Conservation (phyloP, 2,113 vertebrate genomes). For the Rhizomys pruinosus region DNA sequence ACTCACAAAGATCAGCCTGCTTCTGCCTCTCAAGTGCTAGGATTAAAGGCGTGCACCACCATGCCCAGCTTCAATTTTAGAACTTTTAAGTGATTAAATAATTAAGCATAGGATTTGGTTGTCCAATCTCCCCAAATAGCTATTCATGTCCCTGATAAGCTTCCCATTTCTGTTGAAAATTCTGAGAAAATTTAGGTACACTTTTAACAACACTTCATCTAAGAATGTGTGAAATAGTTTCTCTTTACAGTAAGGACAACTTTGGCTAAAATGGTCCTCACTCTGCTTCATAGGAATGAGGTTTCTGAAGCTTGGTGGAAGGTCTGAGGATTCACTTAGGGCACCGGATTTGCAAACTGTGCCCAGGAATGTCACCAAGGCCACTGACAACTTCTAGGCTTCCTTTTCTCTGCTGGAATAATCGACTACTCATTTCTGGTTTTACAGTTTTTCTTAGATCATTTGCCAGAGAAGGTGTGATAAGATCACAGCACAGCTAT, state of each 20-base stretch:
- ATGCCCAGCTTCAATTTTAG: neutral
- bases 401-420: constrained; percentile 2
- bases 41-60: too few species aligned
- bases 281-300: neutral
- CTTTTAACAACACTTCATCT: neutral
- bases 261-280: neutral
- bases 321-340: neutral
- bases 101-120: neutral
- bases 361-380: neutral
- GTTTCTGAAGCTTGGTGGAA: neutral
- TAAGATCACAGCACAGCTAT: constrained; percentile 12
- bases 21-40: too few species aligned
- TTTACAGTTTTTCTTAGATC: constrained; percentile 49
- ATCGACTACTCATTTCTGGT: neutral
- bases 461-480: constrained; percentile 36
- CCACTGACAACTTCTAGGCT: neutral
- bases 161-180: constrained; percentile 19
- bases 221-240: neutral
- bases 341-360: neutral
- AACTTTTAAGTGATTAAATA: neutral
- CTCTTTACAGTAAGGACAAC: neutral
- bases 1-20: too few species aligned
- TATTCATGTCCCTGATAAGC: neutral
- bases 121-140: neutral
- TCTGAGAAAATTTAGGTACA: neutral